A percentile compares a stretch with the other conserved stretches of the same genome.
phyloP scores from a whole-genome alignment of 2,888 invertebrate species.

The Seira ritae region DNA sequence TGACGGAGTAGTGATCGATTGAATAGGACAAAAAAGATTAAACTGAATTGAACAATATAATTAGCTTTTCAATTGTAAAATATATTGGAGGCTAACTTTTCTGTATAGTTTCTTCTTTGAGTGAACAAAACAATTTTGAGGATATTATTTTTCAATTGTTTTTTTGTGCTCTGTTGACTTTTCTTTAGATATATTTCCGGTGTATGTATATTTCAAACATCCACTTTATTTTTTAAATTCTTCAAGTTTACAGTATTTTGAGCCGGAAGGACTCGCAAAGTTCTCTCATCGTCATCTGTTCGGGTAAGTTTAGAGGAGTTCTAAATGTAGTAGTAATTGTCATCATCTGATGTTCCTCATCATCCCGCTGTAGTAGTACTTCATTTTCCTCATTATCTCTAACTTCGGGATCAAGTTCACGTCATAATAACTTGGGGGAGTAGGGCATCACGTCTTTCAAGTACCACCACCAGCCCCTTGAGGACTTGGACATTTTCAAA shows the following conservation, averaged over 20 bases:
- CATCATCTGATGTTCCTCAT: background rate
- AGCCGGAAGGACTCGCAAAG: slow-evolving; percentile 62
- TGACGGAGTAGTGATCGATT: too few species aligned
- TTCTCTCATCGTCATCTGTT: slow-evolving; percentile 53
- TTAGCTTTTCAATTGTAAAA: too few species aligned
- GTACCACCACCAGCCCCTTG: background rate
- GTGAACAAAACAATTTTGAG: too few species aligned
- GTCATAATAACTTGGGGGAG: background rate
- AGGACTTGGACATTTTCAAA: background rate
- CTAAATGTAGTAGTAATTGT: background rate
- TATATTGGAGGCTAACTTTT: too few species aligned
- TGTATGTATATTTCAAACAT: too few species aligned
- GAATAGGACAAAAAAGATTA: too few species aligned
- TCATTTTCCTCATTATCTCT: background rate
- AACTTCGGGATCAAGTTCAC: background rate
- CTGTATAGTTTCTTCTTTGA: too few species aligned
- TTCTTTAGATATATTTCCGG: too few species aligned
- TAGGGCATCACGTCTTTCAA: background rate
- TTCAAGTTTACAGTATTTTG: slow-evolving; percentile 62
- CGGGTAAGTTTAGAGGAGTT: background rate
- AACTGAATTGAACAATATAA: too few species aligned
- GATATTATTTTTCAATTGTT: too few species aligned
- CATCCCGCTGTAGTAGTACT: background rate
- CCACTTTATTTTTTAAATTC: too few species aligned
- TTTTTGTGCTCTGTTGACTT: too few species aligned